phyloP scores from a whole-genome alignment of 2,888 invertebrate genomes.

The Microplitis manilae region DNA sequence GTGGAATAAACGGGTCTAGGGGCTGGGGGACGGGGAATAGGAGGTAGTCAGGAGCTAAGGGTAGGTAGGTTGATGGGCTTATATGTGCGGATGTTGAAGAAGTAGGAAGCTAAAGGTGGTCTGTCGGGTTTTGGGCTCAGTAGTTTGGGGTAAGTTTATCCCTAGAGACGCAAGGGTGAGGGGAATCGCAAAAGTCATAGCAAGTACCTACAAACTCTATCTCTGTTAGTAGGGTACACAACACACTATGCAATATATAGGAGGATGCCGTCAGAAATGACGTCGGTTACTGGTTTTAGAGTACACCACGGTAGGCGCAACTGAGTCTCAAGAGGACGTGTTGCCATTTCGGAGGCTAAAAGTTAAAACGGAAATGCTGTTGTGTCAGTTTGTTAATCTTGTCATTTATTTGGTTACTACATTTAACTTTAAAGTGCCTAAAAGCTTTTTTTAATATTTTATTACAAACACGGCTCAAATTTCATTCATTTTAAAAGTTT shows the following conservation, averaged over 20 bases:
- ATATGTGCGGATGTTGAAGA: slow-evolving; percentile 37
- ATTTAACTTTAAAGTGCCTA: background rate
- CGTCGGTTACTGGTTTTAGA: slow-evolving; percentile 31
- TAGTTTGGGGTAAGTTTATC: slow-evolving; percentile 46
- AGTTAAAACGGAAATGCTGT: slow-evolving; percentile 71
- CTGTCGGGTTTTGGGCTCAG: slow-evolving; percentile 44
- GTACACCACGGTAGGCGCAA: slow-evolving; percentile 7
- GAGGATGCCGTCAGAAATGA: background rate
- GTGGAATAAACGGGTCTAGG: slow-evolving; percentile 45
- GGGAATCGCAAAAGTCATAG: slow-evolving; percentile 66
- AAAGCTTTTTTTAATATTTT: background rate
- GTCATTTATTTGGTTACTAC: slow-evolving; percentile 11
- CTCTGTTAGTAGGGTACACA: background rate
- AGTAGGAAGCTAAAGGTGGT: slow-evolving; percentile 42
- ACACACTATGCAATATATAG: background rate
- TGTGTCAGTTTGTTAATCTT: slow-evolving; percentile 64
- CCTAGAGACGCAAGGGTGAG: slow-evolving; percentile 50
- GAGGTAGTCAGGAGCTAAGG: background rate
- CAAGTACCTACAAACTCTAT: slow-evolving; percentile 51
- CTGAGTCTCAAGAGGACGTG: slow-evolving; percentile 64
- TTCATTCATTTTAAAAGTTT: too few species aligned
- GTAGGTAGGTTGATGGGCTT: slow-evolving; percentile 39
- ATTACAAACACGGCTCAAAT: too few species aligned
- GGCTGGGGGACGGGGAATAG: slow-evolving; percentile 41
- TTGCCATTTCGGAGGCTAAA: slow-evolving; percentile 40